Evolutionary conservation across 2,797 vertebrate genomes (phyloP).

Genomic region (Austrolebias charrua): DNA sequence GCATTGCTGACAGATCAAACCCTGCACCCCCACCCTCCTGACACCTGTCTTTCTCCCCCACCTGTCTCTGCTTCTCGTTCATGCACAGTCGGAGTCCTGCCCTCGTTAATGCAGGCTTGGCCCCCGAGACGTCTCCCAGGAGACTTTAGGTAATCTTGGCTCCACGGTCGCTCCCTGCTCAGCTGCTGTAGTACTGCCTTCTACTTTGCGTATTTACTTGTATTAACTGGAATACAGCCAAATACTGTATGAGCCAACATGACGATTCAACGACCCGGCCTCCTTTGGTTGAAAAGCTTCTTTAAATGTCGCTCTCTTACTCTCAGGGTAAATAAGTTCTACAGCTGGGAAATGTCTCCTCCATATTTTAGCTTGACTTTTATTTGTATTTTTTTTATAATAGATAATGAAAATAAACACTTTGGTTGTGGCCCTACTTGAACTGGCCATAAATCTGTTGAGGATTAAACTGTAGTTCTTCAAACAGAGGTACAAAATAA

Average conservation of each 20-base stretch:
- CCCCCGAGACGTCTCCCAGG: slow-evolving; percentile 56
- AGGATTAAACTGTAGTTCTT: too few species aligned
- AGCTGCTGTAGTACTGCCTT: slow-evolving; percentile 30
- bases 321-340: too few species aligned
- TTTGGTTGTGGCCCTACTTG: too few species aligned
- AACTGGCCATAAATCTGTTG: too few species aligned
- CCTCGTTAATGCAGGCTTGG: slow-evolving; percentile 46
- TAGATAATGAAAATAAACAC: too few species aligned
- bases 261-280: background rate
- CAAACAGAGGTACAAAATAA: too few species aligned
- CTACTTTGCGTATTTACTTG: background rate
- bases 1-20: slow-evolving; percentile 32
- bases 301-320: too few species aligned
- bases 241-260: background rate
- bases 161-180: slow-evolving; percentile 37
- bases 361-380: too few species aligned
- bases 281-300: background rate
- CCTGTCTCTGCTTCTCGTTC: slow-evolving; percentile 21
- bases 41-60: slow-evolving; percentile 52
- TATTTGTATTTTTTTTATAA: too few species aligned
- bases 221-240: background rate
- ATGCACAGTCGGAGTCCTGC: slow-evolving; percentile 32
- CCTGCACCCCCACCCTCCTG: slow-evolving; percentile 21
- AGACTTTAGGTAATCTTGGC: slow-evolving; percentile 41
- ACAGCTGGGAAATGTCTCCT: background rate